Conservation (phyloP, 2,888 invertebrate species). For the Macrophya alboannulata region DNA sequence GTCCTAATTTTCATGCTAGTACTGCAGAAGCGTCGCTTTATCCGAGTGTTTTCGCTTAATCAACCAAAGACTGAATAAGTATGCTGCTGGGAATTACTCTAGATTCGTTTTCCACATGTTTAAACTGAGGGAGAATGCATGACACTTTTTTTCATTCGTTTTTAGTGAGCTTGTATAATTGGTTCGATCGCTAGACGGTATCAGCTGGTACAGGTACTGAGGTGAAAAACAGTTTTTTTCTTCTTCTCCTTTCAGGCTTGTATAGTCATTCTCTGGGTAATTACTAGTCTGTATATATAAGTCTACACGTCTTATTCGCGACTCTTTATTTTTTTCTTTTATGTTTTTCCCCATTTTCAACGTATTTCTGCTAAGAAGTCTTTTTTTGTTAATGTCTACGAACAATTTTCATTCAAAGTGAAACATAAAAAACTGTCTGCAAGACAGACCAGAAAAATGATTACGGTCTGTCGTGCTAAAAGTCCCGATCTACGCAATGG, state of each 20-base stretch:
- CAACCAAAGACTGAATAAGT: constrained; percentile 67
- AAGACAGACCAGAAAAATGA: not conserved
- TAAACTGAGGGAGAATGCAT: not conserved
- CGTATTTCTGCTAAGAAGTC: not conserved
- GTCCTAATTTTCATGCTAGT: constrained; percentile 67
- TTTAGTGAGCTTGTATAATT: not conserved
- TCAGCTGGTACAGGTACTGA: too few species aligned
- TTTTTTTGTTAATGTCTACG: not conserved
- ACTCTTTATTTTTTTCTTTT: not conserved
- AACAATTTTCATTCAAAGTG: not conserved
- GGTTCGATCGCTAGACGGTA: not conserved
- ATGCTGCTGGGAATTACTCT: constrained; percentile 55
- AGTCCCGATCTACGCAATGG: not conserved
- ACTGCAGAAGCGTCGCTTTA: constrained; percentile 58
- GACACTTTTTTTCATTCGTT: not conserved
- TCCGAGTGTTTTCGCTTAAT: constrained; percentile 71
- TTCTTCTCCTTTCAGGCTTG: not conserved
- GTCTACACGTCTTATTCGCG: not conserved
- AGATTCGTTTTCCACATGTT: not conserved
- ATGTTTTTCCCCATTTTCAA: not conserved
- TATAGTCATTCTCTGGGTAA: not conserved
- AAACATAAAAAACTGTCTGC: constrained; percentile 24
- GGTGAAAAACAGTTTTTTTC: not conserved
- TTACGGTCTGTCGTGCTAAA: not conserved
- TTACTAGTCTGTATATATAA: not conserved